Evolutionary conservation across 2,797 vertebrate species (phyloP).

Genomic region (Lepus townsendii): DNA sequence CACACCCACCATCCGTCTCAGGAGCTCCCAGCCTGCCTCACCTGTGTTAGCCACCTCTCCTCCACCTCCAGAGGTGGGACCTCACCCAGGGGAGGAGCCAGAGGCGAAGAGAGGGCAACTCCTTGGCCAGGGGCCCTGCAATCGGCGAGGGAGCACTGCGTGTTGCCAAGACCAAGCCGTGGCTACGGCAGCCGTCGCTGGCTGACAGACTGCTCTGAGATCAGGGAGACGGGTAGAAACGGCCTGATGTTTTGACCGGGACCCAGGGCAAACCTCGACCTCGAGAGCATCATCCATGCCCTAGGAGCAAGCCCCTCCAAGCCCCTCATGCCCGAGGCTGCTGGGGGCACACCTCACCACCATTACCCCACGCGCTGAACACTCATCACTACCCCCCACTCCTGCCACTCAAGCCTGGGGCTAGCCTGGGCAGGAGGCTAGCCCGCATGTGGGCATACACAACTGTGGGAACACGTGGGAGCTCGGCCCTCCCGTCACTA

Average conservation of each 20-base stretch:
- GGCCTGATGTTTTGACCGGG: neutral
- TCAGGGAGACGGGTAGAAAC: neutral
- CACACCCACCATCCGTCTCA: rapidly evolving
- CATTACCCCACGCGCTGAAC: neutral
- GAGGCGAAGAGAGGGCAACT: neutral
- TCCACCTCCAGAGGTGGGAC: neutral
- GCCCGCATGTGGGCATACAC: neutral
- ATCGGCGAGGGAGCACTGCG: neutral
- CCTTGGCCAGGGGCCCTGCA: neutral
- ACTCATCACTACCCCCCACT: neutral
- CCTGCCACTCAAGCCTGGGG: neutral
- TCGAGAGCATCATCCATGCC: neutral
- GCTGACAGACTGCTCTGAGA: no score
- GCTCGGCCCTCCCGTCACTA: no score
- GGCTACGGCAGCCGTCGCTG: no score
- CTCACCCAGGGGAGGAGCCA: neutral
- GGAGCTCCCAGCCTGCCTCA: neutral
- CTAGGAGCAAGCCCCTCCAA: neutral
- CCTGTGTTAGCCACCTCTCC: rapidly evolving
- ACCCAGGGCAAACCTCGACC: neutral
- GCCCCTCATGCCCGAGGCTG: neutral
- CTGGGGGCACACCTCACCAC: neutral
- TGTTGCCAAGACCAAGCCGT: neutral
- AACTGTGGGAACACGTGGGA: no score
- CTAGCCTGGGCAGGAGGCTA: neutral